These are phyloP conservation scores for Streblospio benedicti DNA, from an alignment of 1,140 invertebrate species.

Conservation along the genomic window DNA sequence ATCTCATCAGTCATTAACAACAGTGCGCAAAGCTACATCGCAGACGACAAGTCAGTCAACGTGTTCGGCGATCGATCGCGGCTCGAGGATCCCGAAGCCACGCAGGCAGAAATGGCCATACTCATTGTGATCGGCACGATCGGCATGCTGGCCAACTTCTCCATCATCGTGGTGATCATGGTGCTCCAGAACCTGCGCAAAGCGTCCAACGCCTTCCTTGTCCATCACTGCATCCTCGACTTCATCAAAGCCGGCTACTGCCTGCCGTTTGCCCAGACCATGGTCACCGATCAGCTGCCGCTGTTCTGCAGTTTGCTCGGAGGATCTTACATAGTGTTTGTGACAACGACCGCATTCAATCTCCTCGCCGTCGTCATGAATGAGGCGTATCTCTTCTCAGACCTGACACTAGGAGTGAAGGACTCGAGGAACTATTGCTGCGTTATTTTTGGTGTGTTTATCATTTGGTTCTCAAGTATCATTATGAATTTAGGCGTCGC, in stretches of 20 bases:
- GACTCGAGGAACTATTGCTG: slow-evolving; percentile 53
- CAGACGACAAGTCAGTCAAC: too few relatives aligned
- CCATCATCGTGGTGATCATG: slow-evolving; percentile 66
- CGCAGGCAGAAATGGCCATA: slow-evolving; percentile 67
- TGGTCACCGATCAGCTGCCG: slow-evolving; percentile 60
- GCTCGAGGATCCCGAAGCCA: too few relatives aligned
- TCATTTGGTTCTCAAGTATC: slow-evolving; percentile 76
- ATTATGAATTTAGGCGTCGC: slow-evolving; percentile 85
- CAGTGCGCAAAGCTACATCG: too few relatives aligned
- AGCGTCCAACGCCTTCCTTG: slow-evolving; percentile 34
- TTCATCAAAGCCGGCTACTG: slow-evolving; percentile 31
- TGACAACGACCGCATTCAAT: slow-evolving; percentile 82
- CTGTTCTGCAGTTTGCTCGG: slow-evolving; percentile 81
- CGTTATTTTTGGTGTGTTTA: slow-evolving; percentile 80
- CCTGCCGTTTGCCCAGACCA: slow-evolving; percentile 24
- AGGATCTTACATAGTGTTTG: slow-evolving; percentile 76
- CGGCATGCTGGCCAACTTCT: slow-evolving; percentile 72
- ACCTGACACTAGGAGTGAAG: slow-evolving; percentile 25
- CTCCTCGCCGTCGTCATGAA: slow-evolving; percentile 82
- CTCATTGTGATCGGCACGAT: slow-evolving; percentile 67
- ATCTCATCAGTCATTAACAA: too few relatives aligned
- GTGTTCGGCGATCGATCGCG: too few relatives aligned
- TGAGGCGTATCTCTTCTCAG: slow-evolving; percentile 77
- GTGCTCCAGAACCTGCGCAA: slow-evolving; percentile 26
- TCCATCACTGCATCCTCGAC: slow-evolving; percentile 37